A percentile compares a stretch with the other conserved stretches of the same genome.
phyloP scores from a whole-genome alignment of 1,140 invertebrate genomes.

The Andrena cerasifolii region DNA sequence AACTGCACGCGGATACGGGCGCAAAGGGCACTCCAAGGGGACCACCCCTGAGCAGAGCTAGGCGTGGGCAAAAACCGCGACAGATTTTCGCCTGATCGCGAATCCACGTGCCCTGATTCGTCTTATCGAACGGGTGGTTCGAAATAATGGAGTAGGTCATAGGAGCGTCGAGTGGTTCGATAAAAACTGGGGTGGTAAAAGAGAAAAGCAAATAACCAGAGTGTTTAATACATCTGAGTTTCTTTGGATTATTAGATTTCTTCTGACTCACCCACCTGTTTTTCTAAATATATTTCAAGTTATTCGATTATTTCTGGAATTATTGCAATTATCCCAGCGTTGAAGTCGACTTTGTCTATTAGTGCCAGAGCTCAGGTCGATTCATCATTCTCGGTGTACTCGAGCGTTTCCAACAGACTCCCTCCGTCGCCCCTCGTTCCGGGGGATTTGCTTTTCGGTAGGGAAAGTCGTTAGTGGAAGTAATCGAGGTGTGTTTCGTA shows the following conservation, averaged over 20 bases:
- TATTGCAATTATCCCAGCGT: not conserved
- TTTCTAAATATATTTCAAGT: no score
- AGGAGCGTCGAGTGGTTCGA: no score
- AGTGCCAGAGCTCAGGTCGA: no score
- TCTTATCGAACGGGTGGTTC: no score
- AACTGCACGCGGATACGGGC: slow-evolving; percentile 8
- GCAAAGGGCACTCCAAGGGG: slow-evolving; percentile 5
- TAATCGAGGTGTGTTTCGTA: slow-evolving; percentile 48
- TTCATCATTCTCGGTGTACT: not conserved
- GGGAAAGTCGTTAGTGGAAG: slow-evolving; percentile 43
- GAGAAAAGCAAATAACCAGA: no score
- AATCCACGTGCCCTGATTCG: not conserved
- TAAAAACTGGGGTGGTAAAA: no score
- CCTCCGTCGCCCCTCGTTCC: not conserved
- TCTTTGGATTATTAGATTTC: no score
- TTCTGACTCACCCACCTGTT: no score
- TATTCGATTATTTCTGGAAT: no score
- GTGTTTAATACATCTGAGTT: no score
- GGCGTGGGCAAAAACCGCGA: not conserved
- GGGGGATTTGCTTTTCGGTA: slow-evolving; percentile 34
- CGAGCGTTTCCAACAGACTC: slow-evolving; percentile 9
- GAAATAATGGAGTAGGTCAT: no score
- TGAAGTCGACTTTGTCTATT: not conserved
- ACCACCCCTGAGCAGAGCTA: slow-evolving; percentile 22
- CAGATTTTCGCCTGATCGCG: not conserved